Conservation (phyloP, 2,113 vertebrate species). For the Gadus chalcogrammus region DNA sequence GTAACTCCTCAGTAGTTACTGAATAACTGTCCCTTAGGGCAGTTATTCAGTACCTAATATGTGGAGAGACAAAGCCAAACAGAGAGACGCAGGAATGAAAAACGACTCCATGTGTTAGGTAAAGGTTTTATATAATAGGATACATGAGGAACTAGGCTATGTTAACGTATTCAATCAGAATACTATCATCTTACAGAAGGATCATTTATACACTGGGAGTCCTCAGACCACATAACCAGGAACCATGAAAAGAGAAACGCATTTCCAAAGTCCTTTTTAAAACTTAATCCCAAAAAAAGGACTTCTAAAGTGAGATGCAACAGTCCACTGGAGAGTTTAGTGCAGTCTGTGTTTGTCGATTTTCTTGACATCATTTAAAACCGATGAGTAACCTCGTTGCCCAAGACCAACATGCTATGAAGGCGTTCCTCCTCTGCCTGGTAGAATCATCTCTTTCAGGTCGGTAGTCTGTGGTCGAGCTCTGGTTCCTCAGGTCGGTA, state of each 20-base stretch:
- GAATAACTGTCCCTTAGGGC: too few species aligned
- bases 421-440: slow-evolving; percentile 35
- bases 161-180: not conserved
- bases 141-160: not conserved
- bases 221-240: slow-evolving; percentile 47
- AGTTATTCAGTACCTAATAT: too few species aligned
- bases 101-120: not conserved
- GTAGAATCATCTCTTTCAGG: slow-evolving; percentile 5
- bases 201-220: slow-evolving; percentile 7
- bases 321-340: slow-evolving; percentile 34
- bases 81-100: too few species aligned
- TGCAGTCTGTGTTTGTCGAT: slow-evolving; percentile 7
- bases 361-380: slow-evolving; percentile 73
- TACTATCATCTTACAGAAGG: slow-evolving; percentile 40
- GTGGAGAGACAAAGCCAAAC: too few species aligned
- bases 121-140: not conserved
- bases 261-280: slow-evolving; percentile 14
- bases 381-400: slow-evolving; percentile 48
- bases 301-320: slow-evolving; percentile 42
- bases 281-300: slow-evolving; percentile 29
- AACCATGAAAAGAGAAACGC: slow-evolving; percentile 24
- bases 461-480: not conserved
- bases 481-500: too few species aligned
- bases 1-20: too few species aligned
- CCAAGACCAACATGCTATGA: slow-evolving; percentile 46